Evolutionary conservation across 2,797 vertebrate species (phyloP), one percentile per base, ranked within the genome.

Genomic region (Lerista edwardsae): DNA sequence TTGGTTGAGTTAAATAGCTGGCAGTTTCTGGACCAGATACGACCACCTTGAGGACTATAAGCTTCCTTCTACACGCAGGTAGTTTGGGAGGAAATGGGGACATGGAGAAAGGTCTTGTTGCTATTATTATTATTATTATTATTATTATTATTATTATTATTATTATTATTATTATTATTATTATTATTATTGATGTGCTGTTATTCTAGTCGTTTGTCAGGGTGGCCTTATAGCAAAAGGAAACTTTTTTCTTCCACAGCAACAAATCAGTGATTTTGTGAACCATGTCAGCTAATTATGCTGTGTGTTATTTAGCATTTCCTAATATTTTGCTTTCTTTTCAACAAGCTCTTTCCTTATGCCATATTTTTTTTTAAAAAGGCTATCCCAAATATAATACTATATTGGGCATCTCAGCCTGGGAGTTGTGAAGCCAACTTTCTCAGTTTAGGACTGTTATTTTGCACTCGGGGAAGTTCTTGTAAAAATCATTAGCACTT

Each of bases 381-480:
- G 2, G 2, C 27, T 21, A 51, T 82, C 79, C 39, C 51, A 27
- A 75, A 67, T 68, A 78, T 31, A 21, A 69, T 11, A 67, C 77
- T 76, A 62, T 82, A 73, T 85, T 51, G 51, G 82, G 36, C 12
- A 19, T 9, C 67, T 64, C 68, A 51, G 23, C n/a, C n/a, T 72
- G 44, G 61, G 25, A 44, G 39, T 0, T 29, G 15, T 51, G 55
- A 85, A 29, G 36, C 34, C 29, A 73, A 65, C 6, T 72, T 79
- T 79, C 87, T 85, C 65, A 65, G 71, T 73, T 79, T 64, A 11
- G 9, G 62, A 82, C 62, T 51, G 41, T 27, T 31, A 5, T 86
- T 72, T 84, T 68, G 36, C 11, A 59, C 78, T 80, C 83, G 4
- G 57, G 59, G 21, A 80, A 55, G 15, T 41, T 51, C 64, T 7